A percentile compares a stretch with the other conserved stretches of the same genome.
These are phyloP conservation scores for Eira barbara DNA, from an alignment of 2,113 vertebrate species.

Conservation along the genomic window DNA sequence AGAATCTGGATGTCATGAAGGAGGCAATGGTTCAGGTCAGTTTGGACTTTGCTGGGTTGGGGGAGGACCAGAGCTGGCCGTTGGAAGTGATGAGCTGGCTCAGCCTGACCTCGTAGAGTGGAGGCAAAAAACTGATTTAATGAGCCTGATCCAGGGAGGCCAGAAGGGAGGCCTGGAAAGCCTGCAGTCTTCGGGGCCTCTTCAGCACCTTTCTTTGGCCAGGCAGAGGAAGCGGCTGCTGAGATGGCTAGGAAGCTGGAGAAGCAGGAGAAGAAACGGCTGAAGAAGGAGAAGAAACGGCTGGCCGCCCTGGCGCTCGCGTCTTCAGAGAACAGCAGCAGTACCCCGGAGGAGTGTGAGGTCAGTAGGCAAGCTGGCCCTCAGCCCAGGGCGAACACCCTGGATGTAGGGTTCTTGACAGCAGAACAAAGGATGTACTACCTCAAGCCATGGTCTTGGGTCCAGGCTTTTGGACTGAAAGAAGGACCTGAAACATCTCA, in stretches of 20 bases:
- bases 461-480: constrained; percentile 10
- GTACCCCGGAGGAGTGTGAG: constrained; percentile 71
- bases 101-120: constrained; percentile 82
- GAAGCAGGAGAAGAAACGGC: constrained; percentile 93
- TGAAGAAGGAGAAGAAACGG: constrained; percentile 87
- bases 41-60: neutral
- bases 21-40: constrained; percentile 91
- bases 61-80: accelerated
- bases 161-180: accelerated
- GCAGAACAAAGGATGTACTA: neutral
- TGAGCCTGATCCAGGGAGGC: constrained; percentile 91
- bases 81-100: constrained; percentile 89
- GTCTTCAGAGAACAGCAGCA: constrained; percentile 51
- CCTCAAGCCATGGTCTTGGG: neutral
- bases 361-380: constrained; percentile 34
- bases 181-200: accelerated
- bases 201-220: neutral
- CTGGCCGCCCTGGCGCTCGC: constrained; percentile 80
- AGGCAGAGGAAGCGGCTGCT: constrained; percentile 89
- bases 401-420: neutral
- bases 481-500: neutral
- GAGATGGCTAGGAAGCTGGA: constrained; percentile 90
- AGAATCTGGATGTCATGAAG: constrained; percentile 96
- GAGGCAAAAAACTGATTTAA: constrained; percentile 96
- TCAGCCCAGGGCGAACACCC: neutral